A percentile compares a stretch with the other conserved stretches of the same genome.
These are phyloP conservation scores for Orestias chungarensis DNA, from an alignment of 2,797 vertebrate genomes.

Conservation along the genomic window DNA sequence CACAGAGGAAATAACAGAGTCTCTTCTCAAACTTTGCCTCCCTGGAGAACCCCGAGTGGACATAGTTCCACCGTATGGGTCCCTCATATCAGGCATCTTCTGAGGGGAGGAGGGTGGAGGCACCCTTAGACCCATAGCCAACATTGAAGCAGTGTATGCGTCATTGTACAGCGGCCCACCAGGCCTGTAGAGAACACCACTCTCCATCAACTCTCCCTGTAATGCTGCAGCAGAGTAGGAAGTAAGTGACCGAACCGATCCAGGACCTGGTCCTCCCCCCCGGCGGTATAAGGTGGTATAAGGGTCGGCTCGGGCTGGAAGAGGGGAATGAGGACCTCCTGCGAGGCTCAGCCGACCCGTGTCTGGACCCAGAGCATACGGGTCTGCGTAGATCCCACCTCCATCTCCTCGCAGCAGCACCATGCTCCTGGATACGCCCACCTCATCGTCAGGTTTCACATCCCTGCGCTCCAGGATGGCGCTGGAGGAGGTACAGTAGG, in stretches of 20 bases:
- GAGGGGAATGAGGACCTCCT: conserved; percentile 88
- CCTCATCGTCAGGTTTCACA: conserved; percentile 93
- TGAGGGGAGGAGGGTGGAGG: conserved; percentile 89
- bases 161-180: conserved; percentile 88
- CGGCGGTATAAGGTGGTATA: conserved; percentile 91
- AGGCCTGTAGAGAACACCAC: conserved; percentile 87
- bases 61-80: conserved; percentile 85
- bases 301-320: conserved; percentile 78
- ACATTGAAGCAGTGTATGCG: conserved; percentile 79
- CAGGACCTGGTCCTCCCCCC: conserved; percentile 63
- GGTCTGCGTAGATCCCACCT: conserved; percentile 89
- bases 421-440: conserved; percentile 87
- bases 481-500: conserved; percentile 92
- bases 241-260: conserved; percentile 89
- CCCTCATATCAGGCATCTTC: conserved; percentile 88
- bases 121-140: conserved; percentile 87
- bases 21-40: conserved; percentile 89
- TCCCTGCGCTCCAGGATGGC: conserved; percentile 96
- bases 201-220: conserved; percentile 90
- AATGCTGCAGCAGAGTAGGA: conserved; percentile 92
- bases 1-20: conserved; percentile 86
- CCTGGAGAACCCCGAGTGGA: conserved; percentile 90
- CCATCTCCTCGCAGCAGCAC: conserved; percentile 91
- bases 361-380: conserved; percentile 90
- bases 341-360: conserved; percentile 87